Percentiles rank a stretch among this genome's conserved stretches.
Conservation (phyloP, 2,888 invertebrate species). For the Lasioglossum figueresi region DNA sequence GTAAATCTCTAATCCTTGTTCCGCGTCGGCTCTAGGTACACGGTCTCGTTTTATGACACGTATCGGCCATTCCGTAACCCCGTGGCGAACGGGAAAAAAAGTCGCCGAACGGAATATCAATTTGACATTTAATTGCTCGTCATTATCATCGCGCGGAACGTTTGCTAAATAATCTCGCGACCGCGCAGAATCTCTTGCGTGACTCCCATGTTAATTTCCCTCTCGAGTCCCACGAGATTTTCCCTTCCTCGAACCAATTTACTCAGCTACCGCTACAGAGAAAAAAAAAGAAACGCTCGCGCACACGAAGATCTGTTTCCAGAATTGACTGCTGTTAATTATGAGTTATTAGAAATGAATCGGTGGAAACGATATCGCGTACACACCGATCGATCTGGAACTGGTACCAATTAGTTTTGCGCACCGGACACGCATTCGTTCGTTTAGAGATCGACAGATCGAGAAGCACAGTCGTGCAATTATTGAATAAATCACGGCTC, state of each 20-base stretch:
- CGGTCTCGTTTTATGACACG: slow-evolving; percentile 2
- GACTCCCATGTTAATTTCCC: background rate
- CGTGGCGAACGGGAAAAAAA: background rate
- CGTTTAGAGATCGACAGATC: background rate
- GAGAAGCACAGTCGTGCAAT: slow-evolving; percentile 1
- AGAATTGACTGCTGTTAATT: slow-evolving; percentile 27
- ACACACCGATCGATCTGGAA: background rate
- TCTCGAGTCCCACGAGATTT: background rate
- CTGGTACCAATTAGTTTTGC: slow-evolving; percentile 35
- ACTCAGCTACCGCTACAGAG: background rate
- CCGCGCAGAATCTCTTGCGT: background rate
- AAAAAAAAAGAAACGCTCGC: background rate
- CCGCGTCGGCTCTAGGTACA: background rate
- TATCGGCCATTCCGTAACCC: background rate
- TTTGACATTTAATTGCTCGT: slow-evolving; percentile 4
- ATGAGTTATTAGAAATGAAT: slow-evolving; percentile 32
- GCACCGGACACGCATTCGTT: background rate
- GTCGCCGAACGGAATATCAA: background rate
- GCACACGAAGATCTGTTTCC: background rate
- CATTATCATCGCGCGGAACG: background rate
- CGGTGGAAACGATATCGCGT: slow-evolving; percentile 18
- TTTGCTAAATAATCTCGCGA: background rate
- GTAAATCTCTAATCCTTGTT: background rate
- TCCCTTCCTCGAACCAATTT: slow-evolving; percentile 7
- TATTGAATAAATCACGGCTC: background rate